Evolutionary conservation across 2,888 invertebrate genomes (phyloP).

Genomic region (Hydriomena furcata): DNA sequence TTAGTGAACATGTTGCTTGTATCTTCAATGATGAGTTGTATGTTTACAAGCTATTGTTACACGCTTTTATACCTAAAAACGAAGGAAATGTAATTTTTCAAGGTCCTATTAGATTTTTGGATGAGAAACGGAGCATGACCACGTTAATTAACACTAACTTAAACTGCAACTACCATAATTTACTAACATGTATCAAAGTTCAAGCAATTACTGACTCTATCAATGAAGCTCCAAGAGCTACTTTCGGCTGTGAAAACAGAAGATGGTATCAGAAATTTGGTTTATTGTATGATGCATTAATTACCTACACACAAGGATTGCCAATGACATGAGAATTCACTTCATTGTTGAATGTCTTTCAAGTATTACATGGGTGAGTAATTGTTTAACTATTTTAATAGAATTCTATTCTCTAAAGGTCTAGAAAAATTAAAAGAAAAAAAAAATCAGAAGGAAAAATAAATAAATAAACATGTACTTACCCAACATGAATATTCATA

Average conservation of each 20-base stretch:
- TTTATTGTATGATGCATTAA: conserved; percentile 35
- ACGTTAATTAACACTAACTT: conserved; percentile 51
- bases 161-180: conserved; percentile 43
- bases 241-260: not conserved
- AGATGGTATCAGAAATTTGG: conserved; percentile 31
- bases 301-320: conserved; percentile 43
- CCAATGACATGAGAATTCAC: conserved; percentile 36
- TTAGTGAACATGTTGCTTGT: conserved; percentile 62
- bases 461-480: too few relatives aligned
- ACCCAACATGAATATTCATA: too few relatives aligned
- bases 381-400: not conserved
- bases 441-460: too few relatives aligned
- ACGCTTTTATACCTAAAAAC: conserved; percentile 62
- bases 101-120: conserved; percentile 58
- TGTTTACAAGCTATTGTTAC: conserved; percentile 55
- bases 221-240: not conserved
- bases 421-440: conserved; percentile 13
- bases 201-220: conserved; percentile 31
- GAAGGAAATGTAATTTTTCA: conserved; percentile 60
- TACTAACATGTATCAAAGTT: conserved; percentile 34
- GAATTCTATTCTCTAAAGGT: too few relatives aligned
- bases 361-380: conserved; percentile 8
- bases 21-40: conserved; percentile 58
- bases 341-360: conserved; percentile 18
- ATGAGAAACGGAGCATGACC: conserved; percentile 63